These are phyloP conservation scores for Nannospalax galili DNA, from an alignment of 2,113 vertebrate genomes.

Conservation along the genomic window DNA sequence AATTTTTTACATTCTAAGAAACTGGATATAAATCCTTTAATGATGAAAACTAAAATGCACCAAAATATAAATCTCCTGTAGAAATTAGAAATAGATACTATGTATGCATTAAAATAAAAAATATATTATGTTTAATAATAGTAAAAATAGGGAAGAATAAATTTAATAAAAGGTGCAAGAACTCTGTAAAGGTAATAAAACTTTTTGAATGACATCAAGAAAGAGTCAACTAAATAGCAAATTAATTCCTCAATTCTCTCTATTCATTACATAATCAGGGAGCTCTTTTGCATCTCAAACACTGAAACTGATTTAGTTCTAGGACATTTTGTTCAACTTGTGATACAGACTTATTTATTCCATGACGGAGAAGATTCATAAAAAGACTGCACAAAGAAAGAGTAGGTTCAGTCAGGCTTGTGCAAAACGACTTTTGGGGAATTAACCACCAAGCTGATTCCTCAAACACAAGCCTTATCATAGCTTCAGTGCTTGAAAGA, in stretches of 20 bases:
- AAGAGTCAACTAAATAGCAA: conserved; percentile 27
- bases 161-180: conserved; percentile 34
- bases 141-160: not conserved
- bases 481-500: not conserved
- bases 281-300: not conserved
- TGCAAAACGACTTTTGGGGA: not conserved
- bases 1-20: not conserved
- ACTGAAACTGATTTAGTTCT: not conserved
- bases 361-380: not conserved
- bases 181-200: not conserved
- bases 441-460: not conserved
- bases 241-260: not conserved
- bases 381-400: not conserved
- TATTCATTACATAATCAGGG: not conserved
- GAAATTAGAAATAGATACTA: not conserved
- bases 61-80: not conserved
- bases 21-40: not conserved
- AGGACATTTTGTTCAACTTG: not conserved
- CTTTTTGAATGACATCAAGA: not conserved
- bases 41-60: conserved; percentile 5
- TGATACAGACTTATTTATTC: not conserved
- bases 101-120: not conserved
- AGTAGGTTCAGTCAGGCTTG: not conserved
- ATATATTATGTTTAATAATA: not conserved
- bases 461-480: not conserved